These are phyloP conservation scores for Metaphire vulgaris DNA, from an alignment of 1,140 invertebrate species.

Conservation along the genomic window DNA sequence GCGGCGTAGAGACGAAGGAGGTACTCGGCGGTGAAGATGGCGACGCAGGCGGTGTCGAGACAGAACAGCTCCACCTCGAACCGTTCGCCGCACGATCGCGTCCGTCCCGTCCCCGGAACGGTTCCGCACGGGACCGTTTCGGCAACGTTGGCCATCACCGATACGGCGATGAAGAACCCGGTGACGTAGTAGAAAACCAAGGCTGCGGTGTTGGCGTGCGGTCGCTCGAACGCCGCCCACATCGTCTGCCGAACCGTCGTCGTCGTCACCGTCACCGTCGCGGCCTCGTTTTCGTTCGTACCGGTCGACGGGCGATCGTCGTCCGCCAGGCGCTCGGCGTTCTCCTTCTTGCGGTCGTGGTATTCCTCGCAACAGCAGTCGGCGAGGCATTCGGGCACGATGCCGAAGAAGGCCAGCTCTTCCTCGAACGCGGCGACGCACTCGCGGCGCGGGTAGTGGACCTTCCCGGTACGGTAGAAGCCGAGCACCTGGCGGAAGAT, in stretches of 20 bases:
- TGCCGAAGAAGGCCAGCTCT: constrained; percentile 97
- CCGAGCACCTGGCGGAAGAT: constrained; percentile 96
- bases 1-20: constrained; percentile 91
- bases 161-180: constrained; percentile 98
- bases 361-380: constrained; percentile 99
- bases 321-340: constrained; percentile 95
- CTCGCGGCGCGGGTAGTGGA: constrained; percentile 98
- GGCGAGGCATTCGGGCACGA: constrained; percentile 95
- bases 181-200: constrained; percentile 99
- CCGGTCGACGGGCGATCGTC: constrained; percentile 99
- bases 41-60: constrained; percentile 97
- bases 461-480: constrained; percentile 96
- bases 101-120: constrained; percentile 87
- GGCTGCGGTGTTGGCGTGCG: constrained; percentile 93
- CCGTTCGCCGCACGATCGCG: constrained; percentile 77
- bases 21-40: constrained; percentile 99
- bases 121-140: constrained; percentile 87
- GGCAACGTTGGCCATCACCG: constrained; percentile 96
- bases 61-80: constrained; percentile 98
- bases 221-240: constrained; percentile 99
- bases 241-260: constrained; percentile 83
- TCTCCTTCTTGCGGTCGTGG: constrained; percentile 93
- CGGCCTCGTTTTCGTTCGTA: too few species aligned
- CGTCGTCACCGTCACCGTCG: constrained; percentile 52
- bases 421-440: constrained; percentile 98